Evolutionary conservation across 2,113 vertebrate genomes (phyloP).

Genomic region (Phycodurus eques): DNA sequence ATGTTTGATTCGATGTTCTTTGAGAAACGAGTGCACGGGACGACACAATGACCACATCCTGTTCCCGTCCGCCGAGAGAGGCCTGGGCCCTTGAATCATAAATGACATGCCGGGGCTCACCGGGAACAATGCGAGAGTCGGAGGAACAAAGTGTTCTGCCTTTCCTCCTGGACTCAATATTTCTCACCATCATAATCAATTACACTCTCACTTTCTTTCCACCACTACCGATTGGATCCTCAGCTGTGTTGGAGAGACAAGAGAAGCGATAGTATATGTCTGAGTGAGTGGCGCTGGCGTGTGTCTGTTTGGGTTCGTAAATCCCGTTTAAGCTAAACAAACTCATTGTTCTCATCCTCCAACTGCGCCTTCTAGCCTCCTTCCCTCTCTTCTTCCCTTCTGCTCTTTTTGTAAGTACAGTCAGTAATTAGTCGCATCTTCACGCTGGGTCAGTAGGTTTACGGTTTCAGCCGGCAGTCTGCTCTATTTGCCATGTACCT

Average conservation of each 20-base stretch:
- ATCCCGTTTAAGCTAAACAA: conserved; percentile 78
- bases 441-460: conserved; percentile 68
- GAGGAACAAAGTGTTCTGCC: conserved; percentile 72
- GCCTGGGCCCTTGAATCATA: conserved; percentile 69
- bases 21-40: conserved; percentile 67
- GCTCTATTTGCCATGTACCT: conserved; percentile 56
- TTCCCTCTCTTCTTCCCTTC: conserved; percentile 15
- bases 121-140: conserved; percentile 65
- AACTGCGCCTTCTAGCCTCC: conserved; percentile 38
- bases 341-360: conserved; percentile 72
- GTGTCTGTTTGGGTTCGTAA: conserved; percentile 72
- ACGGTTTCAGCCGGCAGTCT: conserved; percentile 49
- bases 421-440: conserved; percentile 68
- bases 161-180: conserved; percentile 62
- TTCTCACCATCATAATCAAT: conserved; percentile 72
- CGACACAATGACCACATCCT: conserved; percentile 67
- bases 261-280: conserved; percentile 56
- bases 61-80: conserved; percentile 44
- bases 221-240: conserved; percentile 59
- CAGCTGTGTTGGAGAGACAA: conserved; percentile 23
- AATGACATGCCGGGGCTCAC: conserved; percentile 65
- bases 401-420: conserved; percentile 63
- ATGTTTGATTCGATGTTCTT: conserved; percentile 75
- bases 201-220: conserved; percentile 46
- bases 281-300: conserved; percentile 64